Percentiles rank a stretch among this genome's conserved stretches.
These are phyloP conservation scores for Melanotus villosus DNA, from an alignment of 2,888 invertebrate species.

Conservation along the genomic window DNA sequence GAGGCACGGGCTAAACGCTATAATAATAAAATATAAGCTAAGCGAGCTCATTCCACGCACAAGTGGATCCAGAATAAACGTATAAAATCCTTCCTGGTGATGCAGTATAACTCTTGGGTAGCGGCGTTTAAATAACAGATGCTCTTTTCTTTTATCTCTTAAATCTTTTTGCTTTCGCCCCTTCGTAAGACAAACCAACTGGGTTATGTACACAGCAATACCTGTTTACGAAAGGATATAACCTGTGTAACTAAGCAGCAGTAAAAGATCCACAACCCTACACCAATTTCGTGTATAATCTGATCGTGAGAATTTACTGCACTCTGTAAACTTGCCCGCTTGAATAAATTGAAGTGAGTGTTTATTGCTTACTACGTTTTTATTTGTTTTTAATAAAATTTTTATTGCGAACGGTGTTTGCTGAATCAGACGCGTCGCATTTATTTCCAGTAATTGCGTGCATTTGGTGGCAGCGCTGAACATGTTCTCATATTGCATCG, in stretches of 20 bases:
- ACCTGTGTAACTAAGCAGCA: background rate
- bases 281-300: background rate
- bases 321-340: too few species aligned
- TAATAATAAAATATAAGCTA: constrained; percentile 42
- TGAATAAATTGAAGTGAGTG: too few species aligned
- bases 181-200: background rate
- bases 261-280: background rate
- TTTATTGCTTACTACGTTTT: too few species aligned
- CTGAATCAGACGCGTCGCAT: too few species aligned
- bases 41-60: constrained; percentile 29
- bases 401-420: too few species aligned
- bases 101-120: constrained; percentile 17
- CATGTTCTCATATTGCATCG: too few species aligned
- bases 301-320: background rate
- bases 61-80: constrained; percentile 27
- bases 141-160: constrained; percentile 20
- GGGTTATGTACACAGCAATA: background rate
- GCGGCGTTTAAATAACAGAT: constrained; percentile 19
- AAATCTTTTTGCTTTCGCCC: constrained; percentile 4
- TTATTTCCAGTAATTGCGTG: too few species aligned
- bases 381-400: too few species aligned
- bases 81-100: constrained; percentile 18
- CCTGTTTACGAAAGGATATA: background rate
- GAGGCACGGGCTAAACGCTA: constrained; percentile 31
- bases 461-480: too few species aligned